Conservation (phyloP, 2,797 vertebrate species). For the Gobionotothen gibberifrons region DNA sequence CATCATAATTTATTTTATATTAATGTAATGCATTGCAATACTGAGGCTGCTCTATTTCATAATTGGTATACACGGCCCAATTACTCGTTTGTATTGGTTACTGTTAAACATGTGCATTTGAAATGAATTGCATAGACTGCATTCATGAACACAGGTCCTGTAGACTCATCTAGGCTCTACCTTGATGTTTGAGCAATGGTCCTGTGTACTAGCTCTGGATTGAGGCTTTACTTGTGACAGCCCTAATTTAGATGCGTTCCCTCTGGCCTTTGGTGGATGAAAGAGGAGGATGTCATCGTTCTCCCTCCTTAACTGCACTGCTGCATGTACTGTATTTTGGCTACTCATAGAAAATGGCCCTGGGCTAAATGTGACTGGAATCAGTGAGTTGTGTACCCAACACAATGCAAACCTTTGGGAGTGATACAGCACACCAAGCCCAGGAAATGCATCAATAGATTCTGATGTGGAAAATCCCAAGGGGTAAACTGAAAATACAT, state of each 20-base stretch:
- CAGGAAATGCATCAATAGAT: constrained; percentile 65
- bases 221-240: constrained; percentile 45
- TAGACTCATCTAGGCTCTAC: constrained; percentile 20
- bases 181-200: constrained; percentile 1
- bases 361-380: constrained; percentile 67
- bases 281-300: constrained; percentile 64
- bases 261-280: constrained; percentile 57
- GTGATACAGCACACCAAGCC: constrained; percentile 42
- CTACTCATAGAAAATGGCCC: constrained; percentile 52
- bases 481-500: constrained; percentile 59
- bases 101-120: constrained; percentile 29
- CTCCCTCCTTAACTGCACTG: constrained; percentile 40
- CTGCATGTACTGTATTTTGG: constrained; percentile 62
- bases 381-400: constrained; percentile 67
- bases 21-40: constrained; percentile 42
- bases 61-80: constrained; percentile 24
- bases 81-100: constrained; percentile 49
- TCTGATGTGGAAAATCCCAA: constrained; percentile 66
- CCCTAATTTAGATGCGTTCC: constrained; percentile 62
- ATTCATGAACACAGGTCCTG: constrained; percentile 23
- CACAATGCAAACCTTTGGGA: constrained; percentile 66
- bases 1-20: constrained; percentile 42
- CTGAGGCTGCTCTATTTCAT: constrained; percentile 42
- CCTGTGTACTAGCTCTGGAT: constrained; percentile 17
- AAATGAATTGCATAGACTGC: constrained; percentile 10